These are phyloP conservation scores for Sepiola atlantica DNA, from an alignment of 2,888 invertebrate species.

Conservation along the genomic window DNA sequence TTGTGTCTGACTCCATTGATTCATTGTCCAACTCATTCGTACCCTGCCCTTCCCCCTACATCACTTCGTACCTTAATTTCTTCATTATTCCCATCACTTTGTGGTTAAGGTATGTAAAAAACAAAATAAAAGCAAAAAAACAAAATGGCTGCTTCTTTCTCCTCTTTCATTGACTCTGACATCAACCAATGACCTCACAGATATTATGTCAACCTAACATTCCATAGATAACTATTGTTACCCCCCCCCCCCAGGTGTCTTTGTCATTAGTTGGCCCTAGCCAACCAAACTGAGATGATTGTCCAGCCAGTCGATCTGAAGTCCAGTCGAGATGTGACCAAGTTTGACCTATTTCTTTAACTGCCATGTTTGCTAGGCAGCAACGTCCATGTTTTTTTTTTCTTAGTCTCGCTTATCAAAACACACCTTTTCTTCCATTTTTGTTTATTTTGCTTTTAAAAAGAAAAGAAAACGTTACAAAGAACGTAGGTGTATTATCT, in stretches of 20 bases:
- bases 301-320: neutral
- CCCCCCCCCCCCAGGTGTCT: neutral
- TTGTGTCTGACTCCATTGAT: neutral
- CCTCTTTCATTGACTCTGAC: neutral
- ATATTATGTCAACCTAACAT: slow-evolving; percentile 15
- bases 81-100: neutral
- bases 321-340: neutral
- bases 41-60: neutral
- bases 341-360: neutral
- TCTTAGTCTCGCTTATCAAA: neutral
- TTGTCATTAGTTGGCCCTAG: neutral
- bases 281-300: neutral
- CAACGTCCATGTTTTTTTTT: neutral
- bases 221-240: slow-evolving; percentile 21
- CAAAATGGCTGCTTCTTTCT: too few species aligned
- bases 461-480: neutral
- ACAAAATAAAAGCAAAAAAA: too few species aligned
- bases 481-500: neutral
- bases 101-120: neutral
- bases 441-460: neutral
- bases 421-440: neutral
- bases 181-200: neutral
- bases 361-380: neutral
- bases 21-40: neutral
- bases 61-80: neutral